phyloP scores from a whole-genome alignment of 2,888 invertebrate species.

The Meloe dianella region DNA sequence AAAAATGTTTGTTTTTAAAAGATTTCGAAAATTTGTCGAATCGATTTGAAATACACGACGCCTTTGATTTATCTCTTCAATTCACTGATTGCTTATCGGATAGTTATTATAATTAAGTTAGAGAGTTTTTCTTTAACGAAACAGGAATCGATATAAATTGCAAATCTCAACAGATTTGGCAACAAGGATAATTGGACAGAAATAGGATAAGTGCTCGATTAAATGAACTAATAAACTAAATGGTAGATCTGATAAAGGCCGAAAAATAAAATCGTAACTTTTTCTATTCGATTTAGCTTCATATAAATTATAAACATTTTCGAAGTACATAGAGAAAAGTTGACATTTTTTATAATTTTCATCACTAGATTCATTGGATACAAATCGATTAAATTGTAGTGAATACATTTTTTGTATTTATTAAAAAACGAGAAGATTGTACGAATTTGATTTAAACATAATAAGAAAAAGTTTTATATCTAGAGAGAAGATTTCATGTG shows the following conservation, averaged over 20 bases:
- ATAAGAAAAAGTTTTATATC: neutral
- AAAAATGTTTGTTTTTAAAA: slow-evolving; percentile 5
- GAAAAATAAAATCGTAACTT: neutral
- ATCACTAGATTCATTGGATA: neutral
- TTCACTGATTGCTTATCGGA: slow-evolving; percentile 37
- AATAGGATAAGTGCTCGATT: neutral
- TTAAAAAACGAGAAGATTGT: neutral
- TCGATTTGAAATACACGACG: slow-evolving; percentile 37
- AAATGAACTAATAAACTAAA: neutral
- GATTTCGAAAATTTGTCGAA: slow-evolving; percentile 32
- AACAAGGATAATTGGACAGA: neutral
- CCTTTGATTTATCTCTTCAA: slow-evolving; percentile 40
- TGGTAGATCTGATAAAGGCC: neutral
- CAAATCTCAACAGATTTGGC: slow-evolving; percentile 3
- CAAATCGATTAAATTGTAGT: no score
- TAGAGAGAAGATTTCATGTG: neutral
- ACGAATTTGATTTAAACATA: neutral
- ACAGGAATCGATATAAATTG: slow-evolving; percentile 15
- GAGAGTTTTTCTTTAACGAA: slow-evolving; percentile 34
- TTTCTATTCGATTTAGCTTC: neutral
- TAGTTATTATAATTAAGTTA: slow-evolving; percentile 43
- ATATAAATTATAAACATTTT: neutral
- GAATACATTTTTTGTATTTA: no score
- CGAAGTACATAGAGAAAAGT: neutral
- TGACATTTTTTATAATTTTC: no score